Evolutionary conservation across 2,888 invertebrate species (phyloP).

Genomic region (Griposia aprilina): DNA sequence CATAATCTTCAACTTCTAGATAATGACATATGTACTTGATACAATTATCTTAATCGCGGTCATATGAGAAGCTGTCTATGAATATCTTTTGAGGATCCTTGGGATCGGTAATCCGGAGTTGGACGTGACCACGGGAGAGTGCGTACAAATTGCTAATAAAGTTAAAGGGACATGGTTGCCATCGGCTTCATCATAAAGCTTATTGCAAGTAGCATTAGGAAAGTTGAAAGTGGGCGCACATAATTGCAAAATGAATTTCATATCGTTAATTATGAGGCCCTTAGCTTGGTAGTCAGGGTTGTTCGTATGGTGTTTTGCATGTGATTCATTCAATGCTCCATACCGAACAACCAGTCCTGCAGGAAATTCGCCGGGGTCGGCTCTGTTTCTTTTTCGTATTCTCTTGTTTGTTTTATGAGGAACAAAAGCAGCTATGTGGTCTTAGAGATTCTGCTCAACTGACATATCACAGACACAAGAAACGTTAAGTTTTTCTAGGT

Average conservation of each 20-base stretch:
- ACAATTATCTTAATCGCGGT: conserved; percentile 70
- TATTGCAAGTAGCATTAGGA: conserved; percentile 50
- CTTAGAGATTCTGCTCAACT: conserved; percentile 58
- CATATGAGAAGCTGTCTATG: conserved; percentile 63
- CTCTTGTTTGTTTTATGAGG: conserved; percentile 61
- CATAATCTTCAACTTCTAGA: conserved; percentile 67
- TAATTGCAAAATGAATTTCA: conserved; percentile 44
- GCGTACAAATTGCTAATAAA: conserved; percentile 64
- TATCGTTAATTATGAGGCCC: conserved; percentile 53
- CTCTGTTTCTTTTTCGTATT: conserved; percentile 1
- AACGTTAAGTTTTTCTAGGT: conserved; percentile 54
- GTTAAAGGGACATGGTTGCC: conserved; percentile 54
- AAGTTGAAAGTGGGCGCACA: conserved; percentile 53
- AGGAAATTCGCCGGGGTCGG: conserved; percentile 79
- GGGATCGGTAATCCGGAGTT: conserved; percentile 67
- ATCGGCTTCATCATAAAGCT: conserved; percentile 45
- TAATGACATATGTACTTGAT: conserved; percentile 69
- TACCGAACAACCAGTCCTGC: conserved; percentile 47
- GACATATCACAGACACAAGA: conserved; percentile 42
- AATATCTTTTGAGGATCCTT: conserved; percentile 67
- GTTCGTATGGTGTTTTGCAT: conserved; percentile 31
- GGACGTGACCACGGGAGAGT: conserved; percentile 69
- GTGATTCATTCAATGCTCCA: conserved; percentile 65
- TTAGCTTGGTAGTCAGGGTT: too few relatives aligned
- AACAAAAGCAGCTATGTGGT: conserved; percentile 44